Evolutionary conservation across 2,113 vertebrate genomes (phyloP).

Genomic region (Oriolus oriolus): DNA sequence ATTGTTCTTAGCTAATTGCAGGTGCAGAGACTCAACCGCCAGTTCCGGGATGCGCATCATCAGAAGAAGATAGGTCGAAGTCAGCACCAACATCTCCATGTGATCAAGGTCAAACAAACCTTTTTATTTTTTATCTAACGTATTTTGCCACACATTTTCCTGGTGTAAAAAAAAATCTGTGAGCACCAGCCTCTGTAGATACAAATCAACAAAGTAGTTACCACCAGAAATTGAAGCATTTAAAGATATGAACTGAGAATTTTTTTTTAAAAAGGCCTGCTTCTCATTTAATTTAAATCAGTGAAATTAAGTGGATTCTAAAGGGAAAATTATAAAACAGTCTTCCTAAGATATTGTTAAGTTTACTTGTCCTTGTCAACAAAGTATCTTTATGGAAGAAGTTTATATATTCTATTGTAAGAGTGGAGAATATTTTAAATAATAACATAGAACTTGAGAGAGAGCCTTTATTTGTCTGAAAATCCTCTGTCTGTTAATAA

Average conservation of each 20-base stretch:
- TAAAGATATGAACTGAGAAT: neutral
- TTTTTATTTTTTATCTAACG: neutral
- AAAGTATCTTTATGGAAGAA: neutral
- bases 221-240: neutral
- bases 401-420: neutral
- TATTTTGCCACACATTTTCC: neutral
- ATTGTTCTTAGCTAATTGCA: conserved; percentile 82
- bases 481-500: neutral
- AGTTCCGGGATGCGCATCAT: conserved; percentile 80
- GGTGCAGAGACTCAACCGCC: conserved; percentile 87
- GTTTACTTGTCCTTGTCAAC: neutral
- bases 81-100: conserved; percentile 92
- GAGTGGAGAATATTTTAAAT: neutral
- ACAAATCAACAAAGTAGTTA: neutral
- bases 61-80: conserved; percentile 88
- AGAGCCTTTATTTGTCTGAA: neutral
- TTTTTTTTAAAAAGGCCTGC: neutral
- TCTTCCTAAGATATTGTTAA: neutral
- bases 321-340: neutral
- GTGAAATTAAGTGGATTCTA: neutral
- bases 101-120: conserved; percentile 82
- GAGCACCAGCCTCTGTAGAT: neutral
- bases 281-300: neutral
- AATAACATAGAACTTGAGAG: neutral
- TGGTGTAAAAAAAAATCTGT: neutral